Conservation (phyloP, 2,888 invertebrate species). For the Ectemnius continuus region DNA sequence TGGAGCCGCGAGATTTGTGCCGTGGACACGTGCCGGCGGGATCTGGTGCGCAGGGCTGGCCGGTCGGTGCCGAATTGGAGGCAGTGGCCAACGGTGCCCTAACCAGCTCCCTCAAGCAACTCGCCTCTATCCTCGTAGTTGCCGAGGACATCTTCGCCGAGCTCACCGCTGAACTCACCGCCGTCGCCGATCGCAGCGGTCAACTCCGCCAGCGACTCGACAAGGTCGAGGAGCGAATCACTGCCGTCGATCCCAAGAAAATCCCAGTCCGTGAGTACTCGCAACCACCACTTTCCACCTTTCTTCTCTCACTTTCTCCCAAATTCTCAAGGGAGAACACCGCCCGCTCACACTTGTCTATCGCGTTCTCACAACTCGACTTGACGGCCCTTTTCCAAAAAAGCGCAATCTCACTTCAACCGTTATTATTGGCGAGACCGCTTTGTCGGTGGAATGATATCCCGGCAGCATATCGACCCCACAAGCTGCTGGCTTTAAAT, state of each 20-base stretch:
- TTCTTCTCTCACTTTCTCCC: too few species aligned
- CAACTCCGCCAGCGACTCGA: conserved; percentile 85
- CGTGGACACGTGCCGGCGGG: conserved; percentile 87
- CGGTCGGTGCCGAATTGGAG: conserved; percentile 90
- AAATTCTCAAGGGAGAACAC: too few species aligned
- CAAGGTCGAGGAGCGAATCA: conserved; percentile 85
- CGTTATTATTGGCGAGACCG: too few species aligned
- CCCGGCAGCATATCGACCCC: too few species aligned
- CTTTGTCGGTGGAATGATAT: too few species aligned
- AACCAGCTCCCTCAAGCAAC: conserved; percentile 90
- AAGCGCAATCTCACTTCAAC: too few species aligned
- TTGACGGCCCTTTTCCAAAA: too few species aligned
- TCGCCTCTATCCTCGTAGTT: conserved; percentile 89
- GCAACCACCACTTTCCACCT: too few species aligned
- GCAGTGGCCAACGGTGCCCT: conserved; percentile 92
- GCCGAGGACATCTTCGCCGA: conserved; percentile 93
- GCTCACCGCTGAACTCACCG: conserved; percentile 86
- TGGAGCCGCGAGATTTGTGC: conserved; percentile 90
- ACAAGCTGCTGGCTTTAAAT: background rate
- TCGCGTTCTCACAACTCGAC: too few species aligned
- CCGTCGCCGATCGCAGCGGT: conserved; percentile 86
- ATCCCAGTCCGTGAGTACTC: conserved; percentile 95
- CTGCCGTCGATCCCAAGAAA: conserved; percentile 90
- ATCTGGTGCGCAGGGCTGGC: conserved; percentile 88
- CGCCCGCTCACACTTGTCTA: too few species aligned